Conservation (phyloP, 53 echinoderm and acorn worm species). For the Holothuria scabra region DNA sequence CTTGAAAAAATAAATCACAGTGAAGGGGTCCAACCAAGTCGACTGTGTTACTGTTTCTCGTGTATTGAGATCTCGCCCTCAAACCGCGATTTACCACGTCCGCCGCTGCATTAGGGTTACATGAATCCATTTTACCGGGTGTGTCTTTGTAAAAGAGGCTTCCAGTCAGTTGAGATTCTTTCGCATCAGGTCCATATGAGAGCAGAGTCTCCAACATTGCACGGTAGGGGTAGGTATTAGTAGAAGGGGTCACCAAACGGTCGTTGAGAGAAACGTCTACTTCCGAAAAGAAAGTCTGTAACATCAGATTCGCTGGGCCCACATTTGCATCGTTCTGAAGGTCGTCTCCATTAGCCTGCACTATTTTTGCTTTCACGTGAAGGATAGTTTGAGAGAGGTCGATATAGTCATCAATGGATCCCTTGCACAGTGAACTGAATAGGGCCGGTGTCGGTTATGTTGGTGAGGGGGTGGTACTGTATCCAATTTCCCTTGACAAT, state of each 20-base stretch:
- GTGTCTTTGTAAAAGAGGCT: conserved; percentile 69
- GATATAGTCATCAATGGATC: conserved; percentile 54
- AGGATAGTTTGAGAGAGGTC: conserved; percentile 60
- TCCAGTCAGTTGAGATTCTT: conserved; percentile 61
- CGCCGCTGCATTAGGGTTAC: not conserved
- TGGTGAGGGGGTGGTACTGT: conserved; percentile 66
- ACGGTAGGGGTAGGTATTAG: conserved; percentile 64
- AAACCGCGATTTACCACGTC: not conserved
- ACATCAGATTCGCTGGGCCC: conserved; percentile 63
- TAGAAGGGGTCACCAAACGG: conserved; percentile 61
- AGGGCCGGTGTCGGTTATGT: conserved; percentile 51
- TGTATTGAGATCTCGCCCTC: not conserved
- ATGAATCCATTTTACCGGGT: not conserved
- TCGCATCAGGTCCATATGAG: conserved; percentile 65
- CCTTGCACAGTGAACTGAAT: conserved; percentile 59
- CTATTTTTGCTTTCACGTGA: conserved; percentile 53
- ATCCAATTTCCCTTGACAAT: conserved; percentile 68
- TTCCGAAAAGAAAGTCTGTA: conserved; percentile 68
- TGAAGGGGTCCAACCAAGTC: conserved; percentile 43
- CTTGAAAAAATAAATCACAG: conserved; percentile 66
- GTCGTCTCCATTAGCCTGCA: conserved; percentile 56
- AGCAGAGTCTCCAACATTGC: conserved; percentile 69
- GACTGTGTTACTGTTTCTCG: conserved; percentile 23
- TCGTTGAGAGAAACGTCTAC: conserved; percentile 72
- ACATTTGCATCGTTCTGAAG: conserved; percentile 51